A percentile compares a stretch with the other conserved stretches of the same genome.
Evolutionary conservation across 1,140 invertebrate genomes (phyloP).

Genomic region (Helicorthomorpha holstii): DNA sequence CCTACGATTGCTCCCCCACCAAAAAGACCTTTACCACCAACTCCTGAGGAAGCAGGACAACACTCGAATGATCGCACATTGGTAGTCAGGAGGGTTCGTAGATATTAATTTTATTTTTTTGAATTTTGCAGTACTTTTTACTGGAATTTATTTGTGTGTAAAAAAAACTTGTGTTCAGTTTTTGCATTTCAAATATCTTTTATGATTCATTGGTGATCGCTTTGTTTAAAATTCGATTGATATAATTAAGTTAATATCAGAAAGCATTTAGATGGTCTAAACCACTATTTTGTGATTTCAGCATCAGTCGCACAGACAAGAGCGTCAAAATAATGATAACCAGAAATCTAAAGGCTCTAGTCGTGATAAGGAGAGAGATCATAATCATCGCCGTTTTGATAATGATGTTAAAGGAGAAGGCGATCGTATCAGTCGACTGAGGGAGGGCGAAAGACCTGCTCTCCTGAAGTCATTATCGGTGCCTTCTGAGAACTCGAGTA

Average conservation of each 20-base stretch:
- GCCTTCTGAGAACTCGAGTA: background rate
- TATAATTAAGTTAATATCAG: background rate
- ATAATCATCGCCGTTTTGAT: background rate
- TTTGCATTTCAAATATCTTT: no score
- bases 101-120: background rate
- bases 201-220: background rate
- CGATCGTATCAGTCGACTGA: background rate
- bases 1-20: slow-evolving; percentile 44
- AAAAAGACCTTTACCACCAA: slow-evolving; percentile 79
- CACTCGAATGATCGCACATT: slow-evolving; percentile 67
- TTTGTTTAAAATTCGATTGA: background rate
- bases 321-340: background rate
- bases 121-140: background rate
- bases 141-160: background rate
- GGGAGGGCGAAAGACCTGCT: background rate
- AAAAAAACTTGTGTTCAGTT: background rate
- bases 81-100: slow-evolving; percentile 61
- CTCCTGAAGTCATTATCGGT: background rate
- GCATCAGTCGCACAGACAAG: background rate
- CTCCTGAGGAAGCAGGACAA: slow-evolving; percentile 64
- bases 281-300: background rate
- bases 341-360: no score
- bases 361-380: background rate
- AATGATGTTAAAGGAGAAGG: background rate
- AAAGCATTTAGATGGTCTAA: background rate